phyloP scores from a whole-genome alignment of 2,797 vertebrate genomes.

The Gobionotothen gibberifrons region DNA sequence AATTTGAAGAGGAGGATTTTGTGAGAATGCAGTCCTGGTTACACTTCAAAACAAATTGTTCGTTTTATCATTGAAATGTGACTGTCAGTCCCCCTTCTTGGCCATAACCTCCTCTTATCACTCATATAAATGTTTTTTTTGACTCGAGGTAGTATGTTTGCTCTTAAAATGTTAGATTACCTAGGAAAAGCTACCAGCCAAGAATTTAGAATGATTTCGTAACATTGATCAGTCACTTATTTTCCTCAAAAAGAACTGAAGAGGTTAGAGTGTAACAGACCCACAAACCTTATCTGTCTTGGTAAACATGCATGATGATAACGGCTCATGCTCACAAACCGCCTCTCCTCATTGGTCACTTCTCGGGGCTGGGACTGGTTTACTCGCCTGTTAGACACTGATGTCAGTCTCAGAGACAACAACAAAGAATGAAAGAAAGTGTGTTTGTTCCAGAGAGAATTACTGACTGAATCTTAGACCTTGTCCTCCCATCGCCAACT shows the following conservation, averaged over 20 bases:
- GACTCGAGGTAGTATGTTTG: slow-evolving; percentile 24
- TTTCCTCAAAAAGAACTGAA: slow-evolving; percentile 16
- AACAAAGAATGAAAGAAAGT: slow-evolving; percentile 60
- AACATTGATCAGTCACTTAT: not conserved
- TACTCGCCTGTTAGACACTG: slow-evolving; percentile 41
- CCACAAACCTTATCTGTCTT: slow-evolving; percentile 31
- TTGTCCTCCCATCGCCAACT: slow-evolving; percentile 43
- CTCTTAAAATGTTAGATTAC: not conserved
- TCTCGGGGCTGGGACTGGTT: slow-evolving; percentile 44
- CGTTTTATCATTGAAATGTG: not conserved
- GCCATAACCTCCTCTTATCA: slow-evolving; percentile 15
- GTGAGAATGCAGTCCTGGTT: not conserved
- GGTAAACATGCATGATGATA: slow-evolving; percentile 31
- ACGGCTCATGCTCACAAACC: slow-evolving; percentile 2
- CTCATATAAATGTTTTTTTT: slow-evolving; percentile 3
- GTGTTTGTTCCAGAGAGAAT: slow-evolving; percentile 32
- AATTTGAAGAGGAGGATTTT: not conserved
- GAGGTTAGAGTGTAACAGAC: not conserved
- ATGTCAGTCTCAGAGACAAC: slow-evolving; percentile 54
- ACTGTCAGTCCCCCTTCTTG: not conserved
- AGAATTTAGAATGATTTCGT: not conserved
- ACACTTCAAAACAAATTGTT: not conserved
- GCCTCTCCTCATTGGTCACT: slow-evolving; percentile 32
- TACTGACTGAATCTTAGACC: not conserved
- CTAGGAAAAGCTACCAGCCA: no score